Evolutionary conservation across 2,888 invertebrate genomes (phyloP).

Genomic region (Diarsia brunnea): DNA sequence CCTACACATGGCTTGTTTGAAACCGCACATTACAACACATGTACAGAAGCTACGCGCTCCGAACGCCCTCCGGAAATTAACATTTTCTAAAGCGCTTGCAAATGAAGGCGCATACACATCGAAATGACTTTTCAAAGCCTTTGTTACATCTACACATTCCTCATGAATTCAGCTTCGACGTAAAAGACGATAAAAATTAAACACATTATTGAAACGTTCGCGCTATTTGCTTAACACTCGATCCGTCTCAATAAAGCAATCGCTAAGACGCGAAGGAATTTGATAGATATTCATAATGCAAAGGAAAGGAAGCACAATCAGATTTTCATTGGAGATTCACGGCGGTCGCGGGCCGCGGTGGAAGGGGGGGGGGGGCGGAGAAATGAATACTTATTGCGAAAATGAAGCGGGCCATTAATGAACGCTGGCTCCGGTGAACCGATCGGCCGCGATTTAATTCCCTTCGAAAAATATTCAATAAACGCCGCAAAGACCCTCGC

Average conservation of each 20-base stretch:
- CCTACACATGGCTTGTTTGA: slow-evolving; percentile 57
- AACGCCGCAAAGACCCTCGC: slow-evolving; percentile 78
- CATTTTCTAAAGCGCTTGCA: slow-evolving; percentile 83
- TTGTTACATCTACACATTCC: slow-evolving; percentile 74
- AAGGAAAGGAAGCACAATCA: slow-evolving; percentile 87
- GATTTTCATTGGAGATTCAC: slow-evolving; percentile 85
- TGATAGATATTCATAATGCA: slow-evolving; percentile 87
- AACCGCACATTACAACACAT: slow-evolving; percentile 60
- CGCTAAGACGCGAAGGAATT: slow-evolving; percentile 78
- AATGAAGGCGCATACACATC: slow-evolving; percentile 80
- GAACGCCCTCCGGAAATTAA: slow-evolving; percentile 81
- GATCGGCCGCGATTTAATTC: slow-evolving; percentile 85
- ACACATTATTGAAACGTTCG: slow-evolving; percentile 78
- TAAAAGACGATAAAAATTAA: slow-evolving; percentile 71
- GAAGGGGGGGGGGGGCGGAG: slow-evolving; percentile 73
- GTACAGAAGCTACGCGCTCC: slow-evolving; percentile 58
- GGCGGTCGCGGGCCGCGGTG: slow-evolving; percentile 59
- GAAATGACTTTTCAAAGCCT: slow-evolving; percentile 80
- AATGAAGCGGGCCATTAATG: slow-evolving; percentile 87
- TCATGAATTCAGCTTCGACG: slow-evolving; percentile 68
- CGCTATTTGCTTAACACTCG: slow-evolving; percentile 80
- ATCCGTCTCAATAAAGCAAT: slow-evolving; percentile 81
- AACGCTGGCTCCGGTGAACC: slow-evolving; percentile 81
- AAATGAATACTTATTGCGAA: slow-evolving; percentile 90
- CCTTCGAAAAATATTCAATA: slow-evolving; percentile 88